Base-by-base conservation (phyloP, 2,113 vertebrate genomes). In the Coracopsis vasa region DNA sequence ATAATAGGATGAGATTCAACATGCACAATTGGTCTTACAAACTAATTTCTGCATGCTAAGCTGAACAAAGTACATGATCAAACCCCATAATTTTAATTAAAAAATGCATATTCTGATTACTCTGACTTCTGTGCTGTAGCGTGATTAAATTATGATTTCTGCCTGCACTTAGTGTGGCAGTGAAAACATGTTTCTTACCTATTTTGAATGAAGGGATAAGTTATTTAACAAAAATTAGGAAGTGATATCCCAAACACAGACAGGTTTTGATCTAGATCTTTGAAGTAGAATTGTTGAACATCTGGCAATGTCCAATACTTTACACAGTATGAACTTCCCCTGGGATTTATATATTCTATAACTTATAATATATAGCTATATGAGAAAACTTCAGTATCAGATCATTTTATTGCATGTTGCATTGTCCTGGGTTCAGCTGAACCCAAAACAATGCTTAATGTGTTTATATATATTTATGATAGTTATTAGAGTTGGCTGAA, bases 401-500 rank as follows among this genome's bases (percentile, higher is more conserved):
- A 15, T n/a, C 1, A 10, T 42, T 62, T 71, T 25, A 20, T 37
- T 41, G 6, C 7, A 20, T 39, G 33, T 28, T n/a, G 48, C n/a
- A 18, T n/a, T 21, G 19, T n/a, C 19, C 33, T 58, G 20, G 20
- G 20, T 58, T 35, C 56, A 58, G 21, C 33, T 35, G 56, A 58
- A 35, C 33, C 56, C 56, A 35, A 13, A 20, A 58, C 19, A 56
- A 14, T 1, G 2, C 42, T 82, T 79, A 21, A 28, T 18, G 0
- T 35, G 1, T 37, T 80, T 31, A 7, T 50, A 31, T n/a, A 21
- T 64, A 64, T 45, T 66, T 71, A 29, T 1, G 27, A 6, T 18
- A 35, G 1, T 0, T 48, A 29, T 85, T 79, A 47, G 4, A 65
- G 5, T 15, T 39, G 9, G 17, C 13, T 3, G 1, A 42, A 58